These are phyloP conservation scores for Megalonaias nervosa DNA, from an alignment of 1,140 invertebrate species.

Conservation along the genomic window DNA sequence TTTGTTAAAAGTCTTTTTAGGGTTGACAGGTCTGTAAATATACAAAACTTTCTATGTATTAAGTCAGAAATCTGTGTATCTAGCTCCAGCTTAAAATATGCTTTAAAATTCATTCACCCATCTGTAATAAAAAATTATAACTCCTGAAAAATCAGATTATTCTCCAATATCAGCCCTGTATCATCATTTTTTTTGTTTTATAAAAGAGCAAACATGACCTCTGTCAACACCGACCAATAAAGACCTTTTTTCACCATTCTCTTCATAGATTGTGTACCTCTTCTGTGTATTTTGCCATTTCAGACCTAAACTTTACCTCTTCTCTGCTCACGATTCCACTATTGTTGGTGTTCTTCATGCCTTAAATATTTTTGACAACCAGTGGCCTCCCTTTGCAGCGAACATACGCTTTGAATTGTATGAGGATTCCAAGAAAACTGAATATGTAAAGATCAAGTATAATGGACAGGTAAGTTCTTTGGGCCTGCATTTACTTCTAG, in stretches of 20 bases:
- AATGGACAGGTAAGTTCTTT: constrained; percentile 47
- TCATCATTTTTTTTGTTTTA: no score
- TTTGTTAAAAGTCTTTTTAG: no score
- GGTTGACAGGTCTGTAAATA: no score
- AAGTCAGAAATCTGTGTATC: no score
- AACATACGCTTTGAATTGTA: constrained; percentile 59
- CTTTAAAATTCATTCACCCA: no score
- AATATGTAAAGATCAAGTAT: constrained; percentile 56
- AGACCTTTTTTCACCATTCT: background rate
- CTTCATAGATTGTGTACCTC: background rate
- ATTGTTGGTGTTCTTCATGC: constrained; percentile 52
- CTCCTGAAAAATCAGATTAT: no score
- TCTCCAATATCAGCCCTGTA: no score
- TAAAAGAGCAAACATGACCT: no score
- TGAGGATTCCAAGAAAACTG: constrained; percentile 40
- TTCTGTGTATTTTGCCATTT: constrained; percentile 1
- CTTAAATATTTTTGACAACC: constrained; percentile 50
- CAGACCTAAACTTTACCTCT: constrained; percentile 48
- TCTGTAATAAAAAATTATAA: no score
- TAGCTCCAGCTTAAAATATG: no score
- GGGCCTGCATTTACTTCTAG: no score
- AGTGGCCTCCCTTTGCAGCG: constrained; percentile 63
- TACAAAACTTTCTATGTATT: no score
- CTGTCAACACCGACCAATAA: background rate
- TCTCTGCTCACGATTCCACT: constrained; percentile 61